phyloP scores from a whole-genome alignment of 2,113 vertebrate genomes.

The Pterocles orientalis region DNA sequence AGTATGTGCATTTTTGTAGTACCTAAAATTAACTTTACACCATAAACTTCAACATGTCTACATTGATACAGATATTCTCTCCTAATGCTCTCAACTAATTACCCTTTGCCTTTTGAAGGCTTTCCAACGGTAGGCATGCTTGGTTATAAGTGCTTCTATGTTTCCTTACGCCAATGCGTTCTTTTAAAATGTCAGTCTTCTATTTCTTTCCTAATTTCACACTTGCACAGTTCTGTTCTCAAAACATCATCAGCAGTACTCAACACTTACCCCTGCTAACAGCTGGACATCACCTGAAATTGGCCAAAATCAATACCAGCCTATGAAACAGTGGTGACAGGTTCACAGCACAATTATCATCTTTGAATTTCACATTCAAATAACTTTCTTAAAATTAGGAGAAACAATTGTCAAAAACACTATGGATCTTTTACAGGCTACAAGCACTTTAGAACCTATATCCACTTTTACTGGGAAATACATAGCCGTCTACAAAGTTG shows the following conservation, averaged over 20 bases:
- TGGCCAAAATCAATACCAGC: neutral
- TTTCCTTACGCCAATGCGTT: neutral
- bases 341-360: neutral
- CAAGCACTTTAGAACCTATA: neutral
- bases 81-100: neutral
- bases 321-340: neutral
- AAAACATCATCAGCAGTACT: neutral
- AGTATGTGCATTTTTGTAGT: neutral
- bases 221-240: neutral
- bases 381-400: neutral
- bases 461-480: neutral
- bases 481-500: neutral
- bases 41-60: neutral
- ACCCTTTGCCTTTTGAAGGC: neutral
- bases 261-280: neutral
- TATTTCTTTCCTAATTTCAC: neutral
- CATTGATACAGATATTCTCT: neutral
- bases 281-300: neutral
- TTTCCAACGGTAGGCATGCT: neutral
- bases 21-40: neutral
- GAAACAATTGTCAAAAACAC: neutral
- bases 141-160: neutral
- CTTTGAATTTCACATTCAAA: neutral
- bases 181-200: neutral
- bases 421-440: neutral